Evolutionary conservation across 2,113 vertebrate genomes (phyloP).

Genomic region (Perca fluviatilis): DNA sequence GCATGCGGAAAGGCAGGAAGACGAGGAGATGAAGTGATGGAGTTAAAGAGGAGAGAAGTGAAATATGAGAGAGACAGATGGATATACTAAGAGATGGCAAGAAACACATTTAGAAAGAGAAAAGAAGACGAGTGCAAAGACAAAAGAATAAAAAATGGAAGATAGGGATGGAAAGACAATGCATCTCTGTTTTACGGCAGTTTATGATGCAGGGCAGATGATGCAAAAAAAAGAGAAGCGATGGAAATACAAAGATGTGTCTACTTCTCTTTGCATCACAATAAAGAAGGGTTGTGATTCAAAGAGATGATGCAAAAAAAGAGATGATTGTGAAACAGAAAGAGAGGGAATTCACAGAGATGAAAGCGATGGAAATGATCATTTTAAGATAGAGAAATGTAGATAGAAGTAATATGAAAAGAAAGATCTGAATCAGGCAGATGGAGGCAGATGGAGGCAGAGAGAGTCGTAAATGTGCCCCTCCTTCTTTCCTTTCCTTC

Average conservation of each 20-base stretch:
- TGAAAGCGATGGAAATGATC: background rate
- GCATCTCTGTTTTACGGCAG: background rate
- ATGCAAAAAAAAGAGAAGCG: too few relatives aligned
- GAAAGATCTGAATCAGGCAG: slow-evolving; percentile 2
- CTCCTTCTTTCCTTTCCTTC: slow-evolving; percentile 10
- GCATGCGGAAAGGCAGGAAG: background rate
- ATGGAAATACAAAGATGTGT: background rate
- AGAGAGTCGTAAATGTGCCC: slow-evolving; percentile 20
- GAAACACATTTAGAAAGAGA: background rate
- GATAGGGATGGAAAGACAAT: background rate
- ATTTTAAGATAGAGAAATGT: background rate
- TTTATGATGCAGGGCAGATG: background rate
- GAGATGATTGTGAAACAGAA: background rate
- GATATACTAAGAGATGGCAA: background rate
- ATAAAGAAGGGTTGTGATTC: background rate
- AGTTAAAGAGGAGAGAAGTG: background rate
- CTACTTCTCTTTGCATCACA: background rate
- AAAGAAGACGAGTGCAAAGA: background rate
- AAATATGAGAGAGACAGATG: background rate
- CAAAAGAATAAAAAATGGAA: background rate
- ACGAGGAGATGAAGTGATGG: slow-evolving; percentile 18
- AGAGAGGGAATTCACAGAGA: background rate
- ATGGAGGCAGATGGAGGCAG: slow-evolving; percentile 9
- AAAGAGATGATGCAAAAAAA: background rate
- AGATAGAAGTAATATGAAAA: slow-evolving; percentile 3